These are phyloP conservation scores for Caenorhabditis panamensis DNA, from an alignment of 2,888 invertebrate species.

Conservation along the genomic window DNA sequence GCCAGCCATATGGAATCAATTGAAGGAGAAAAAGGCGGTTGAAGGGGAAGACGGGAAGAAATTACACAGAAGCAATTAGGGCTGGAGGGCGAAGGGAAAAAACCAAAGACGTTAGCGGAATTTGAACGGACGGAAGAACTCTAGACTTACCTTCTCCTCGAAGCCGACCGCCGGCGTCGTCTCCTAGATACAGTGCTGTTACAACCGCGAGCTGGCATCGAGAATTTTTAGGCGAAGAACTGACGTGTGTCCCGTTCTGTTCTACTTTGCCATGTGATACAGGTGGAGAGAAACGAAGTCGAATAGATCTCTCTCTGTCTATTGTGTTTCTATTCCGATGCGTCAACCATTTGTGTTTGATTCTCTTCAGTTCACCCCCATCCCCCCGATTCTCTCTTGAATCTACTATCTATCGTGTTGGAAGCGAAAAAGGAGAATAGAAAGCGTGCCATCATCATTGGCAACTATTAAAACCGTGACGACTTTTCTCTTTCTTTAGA, in stretches of 20 bases:
- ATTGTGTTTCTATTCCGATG: constrained; percentile 46
- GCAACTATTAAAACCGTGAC: constrained; percentile 52
- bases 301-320: constrained; percentile 57
- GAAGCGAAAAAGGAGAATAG: constrained; percentile 24
- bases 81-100: constrained; percentile 9
- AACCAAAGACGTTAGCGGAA: constrained; percentile 22
- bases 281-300: constrained; percentile 10
- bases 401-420: neutral
- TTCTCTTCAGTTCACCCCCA: constrained; percentile 33
- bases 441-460: constrained; percentile 37
- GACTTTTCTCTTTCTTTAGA: constrained; percentile 14
- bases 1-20: constrained; percentile 57
- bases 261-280: neutral
- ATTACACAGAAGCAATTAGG: constrained; percentile 59
- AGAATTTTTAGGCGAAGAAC: no score
- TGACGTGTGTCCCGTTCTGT: neutral
- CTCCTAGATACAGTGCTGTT: constrained; percentile 49
- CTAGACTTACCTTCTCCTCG: constrained; percentile 36
- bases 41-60: constrained; percentile 36
- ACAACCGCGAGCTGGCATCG: constrained; percentile 36
- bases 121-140: no score
- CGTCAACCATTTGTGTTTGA: constrained; percentile 30
- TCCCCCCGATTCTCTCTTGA: constrained; percentile 6
- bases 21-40: constrained; percentile 4
- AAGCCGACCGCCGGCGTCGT: constrained; percentile 20